These are phyloP conservation scores for Drosophila tanythrix DNA, from an alignment of 2,888 invertebrate genomes.

Conservation along the genomic window DNA sequence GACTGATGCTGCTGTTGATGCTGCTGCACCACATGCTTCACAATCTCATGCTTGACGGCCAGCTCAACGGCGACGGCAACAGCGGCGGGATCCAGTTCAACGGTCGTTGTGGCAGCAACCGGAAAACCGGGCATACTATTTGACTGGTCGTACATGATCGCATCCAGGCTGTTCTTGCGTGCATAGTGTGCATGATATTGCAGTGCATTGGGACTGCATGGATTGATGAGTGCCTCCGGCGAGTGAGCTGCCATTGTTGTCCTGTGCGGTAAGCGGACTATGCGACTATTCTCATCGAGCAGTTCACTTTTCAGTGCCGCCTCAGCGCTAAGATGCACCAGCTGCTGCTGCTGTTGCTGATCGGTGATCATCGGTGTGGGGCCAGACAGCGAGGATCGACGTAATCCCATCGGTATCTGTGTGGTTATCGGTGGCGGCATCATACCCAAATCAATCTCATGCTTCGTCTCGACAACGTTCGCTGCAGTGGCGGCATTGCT, in stretches of 20 bases:
- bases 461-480: conserved; percentile 84
- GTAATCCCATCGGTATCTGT: conserved; percentile 87
- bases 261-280: conserved; percentile 78
- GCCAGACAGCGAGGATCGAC: conserved; percentile 88
- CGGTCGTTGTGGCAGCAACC: conserved; percentile 64
- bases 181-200: conserved; percentile 75
- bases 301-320: conserved; percentile 88
- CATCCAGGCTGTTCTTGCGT: conserved; percentile 80
- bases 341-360: conserved; percentile 65
- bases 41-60: conserved; percentile 87
- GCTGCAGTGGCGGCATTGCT: conserved; percentile 57
- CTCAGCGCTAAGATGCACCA: conserved; percentile 81
- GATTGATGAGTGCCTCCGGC: conserved; percentile 80
- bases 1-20: conserved; percentile 86
- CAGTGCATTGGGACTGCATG: conserved; percentile 72
- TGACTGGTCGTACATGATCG: conserved; percentile 81
- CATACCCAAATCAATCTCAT: conserved; percentile 87
- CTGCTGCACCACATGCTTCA: conserved; percentile 86
- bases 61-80: conserved; percentile 82
- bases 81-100: conserved; percentile 72
- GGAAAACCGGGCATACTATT: conserved; percentile 82
- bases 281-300: conserved; percentile 90
- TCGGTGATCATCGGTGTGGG: conserved; percentile 82
- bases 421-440: conserved; percentile 89
- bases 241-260: conserved; percentile 51